Conservation (phyloP, 2,797 vertebrate species). For the Adrianichthys oophorus region DNA sequence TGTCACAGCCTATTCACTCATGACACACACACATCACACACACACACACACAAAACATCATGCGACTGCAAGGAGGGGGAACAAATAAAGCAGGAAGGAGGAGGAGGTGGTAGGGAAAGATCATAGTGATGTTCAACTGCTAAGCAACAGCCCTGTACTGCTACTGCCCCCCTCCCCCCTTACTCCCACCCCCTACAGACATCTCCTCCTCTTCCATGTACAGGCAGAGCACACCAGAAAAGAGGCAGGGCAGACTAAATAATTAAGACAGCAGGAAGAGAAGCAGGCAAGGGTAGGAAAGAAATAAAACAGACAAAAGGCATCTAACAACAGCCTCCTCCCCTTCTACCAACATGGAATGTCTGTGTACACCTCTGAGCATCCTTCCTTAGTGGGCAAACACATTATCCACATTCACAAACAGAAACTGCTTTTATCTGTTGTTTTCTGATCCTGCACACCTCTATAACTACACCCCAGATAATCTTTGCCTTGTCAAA, state of each 20-base stretch:
- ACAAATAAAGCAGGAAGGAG: constrained; percentile 21
- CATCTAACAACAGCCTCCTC: constrained; percentile 24
- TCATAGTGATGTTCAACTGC: constrained; percentile 59
- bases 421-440: neutral
- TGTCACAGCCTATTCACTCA: constrained; percentile 82
- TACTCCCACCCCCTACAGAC: constrained; percentile 16
- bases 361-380: constrained; percentile 17
- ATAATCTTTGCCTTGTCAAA: too few species aligned
- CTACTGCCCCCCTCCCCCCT: constrained; percentile 19
- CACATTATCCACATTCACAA: neutral
- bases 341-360: constrained; percentile 18
- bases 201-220: constrained; percentile 49
- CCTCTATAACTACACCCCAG: too few species aligned
- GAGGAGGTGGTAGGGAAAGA: constrained; percentile 12
- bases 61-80: constrained; percentile 36
- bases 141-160: constrained; percentile 66
- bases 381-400: constrained; percentile 16
- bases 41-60: constrained; percentile 23
- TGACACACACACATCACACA: constrained; percentile 26
- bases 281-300: constrained; percentile 54
- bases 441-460: too few species aligned
- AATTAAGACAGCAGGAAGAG: constrained; percentile 66
- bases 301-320: constrained; percentile 49
- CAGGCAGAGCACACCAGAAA: constrained; percentile 52
- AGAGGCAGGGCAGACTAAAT: constrained; percentile 68